phyloP scores from a whole-genome alignment of 2,888 invertebrate species.

The Diaphora mendica region DNA sequence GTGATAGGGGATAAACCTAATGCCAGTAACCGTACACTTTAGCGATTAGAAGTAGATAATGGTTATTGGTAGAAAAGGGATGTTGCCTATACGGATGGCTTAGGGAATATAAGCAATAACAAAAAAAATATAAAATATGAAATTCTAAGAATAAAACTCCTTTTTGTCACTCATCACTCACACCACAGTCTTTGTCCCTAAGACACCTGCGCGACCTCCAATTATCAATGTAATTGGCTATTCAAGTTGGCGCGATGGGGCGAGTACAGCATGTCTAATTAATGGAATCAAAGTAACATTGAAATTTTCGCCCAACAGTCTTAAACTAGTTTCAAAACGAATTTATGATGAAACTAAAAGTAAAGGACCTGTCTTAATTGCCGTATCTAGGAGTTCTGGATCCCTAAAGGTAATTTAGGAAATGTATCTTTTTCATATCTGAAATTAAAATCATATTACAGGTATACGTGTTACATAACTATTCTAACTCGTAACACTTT shows the following conservation, averaged over 20 bases:
- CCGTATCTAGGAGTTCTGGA: constrained; percentile 19
- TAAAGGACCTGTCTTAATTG: constrained; percentile 36
- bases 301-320: constrained; percentile 79
- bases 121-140: background rate
- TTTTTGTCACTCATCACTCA: constrained; percentile 25
- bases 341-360: constrained; percentile 64
- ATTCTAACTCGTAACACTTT: background rate
- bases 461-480: background rate
- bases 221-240: constrained; percentile 86
- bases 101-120: background rate
- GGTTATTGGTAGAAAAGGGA: too few relatives aligned
- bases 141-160: background rate
- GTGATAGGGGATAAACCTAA: too few relatives aligned
- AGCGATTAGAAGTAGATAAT: too few relatives aligned
- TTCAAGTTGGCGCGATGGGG: constrained; percentile 80
- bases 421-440: background rate
- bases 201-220: constrained; percentile 83
- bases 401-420: background rate
- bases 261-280: constrained; percentile 80
- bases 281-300: constrained; percentile 83
- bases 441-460: background rate
- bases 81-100: background rate
- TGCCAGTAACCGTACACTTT: too few relatives aligned
- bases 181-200: constrained; percentile 67
- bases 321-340: constrained; percentile 61